Conservation (phyloP, 2,888 invertebrate species). For the Cheilosia vulpina region DNA sequence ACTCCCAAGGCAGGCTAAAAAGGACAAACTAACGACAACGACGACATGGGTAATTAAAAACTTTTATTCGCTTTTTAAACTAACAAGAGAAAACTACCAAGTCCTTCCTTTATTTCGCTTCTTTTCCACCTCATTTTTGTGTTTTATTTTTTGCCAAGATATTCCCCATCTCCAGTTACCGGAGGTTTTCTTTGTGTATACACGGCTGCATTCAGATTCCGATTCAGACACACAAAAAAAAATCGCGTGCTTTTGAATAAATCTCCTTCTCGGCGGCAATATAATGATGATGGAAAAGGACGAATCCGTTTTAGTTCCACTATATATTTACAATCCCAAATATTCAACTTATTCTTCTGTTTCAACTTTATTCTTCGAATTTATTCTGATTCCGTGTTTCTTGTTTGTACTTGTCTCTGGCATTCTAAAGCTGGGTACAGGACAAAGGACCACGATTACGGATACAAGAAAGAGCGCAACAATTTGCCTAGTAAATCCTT, state of each 20-base stretch:
- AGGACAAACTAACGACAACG: conserved; percentile 64
- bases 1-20: conserved; percentile 67
- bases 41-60: conserved; percentile 75
- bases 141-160: conserved; percentile 5
- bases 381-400: conserved; percentile 15
- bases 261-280: conserved; percentile 35
- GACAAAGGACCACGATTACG: background rate
- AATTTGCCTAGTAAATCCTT: conserved; percentile 57
- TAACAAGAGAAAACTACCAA: conserved; percentile 72
- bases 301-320: conserved; percentile 45
- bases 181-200: conserved; percentile 24
- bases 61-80: conserved; percentile 75
- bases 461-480: conserved; percentile 20
- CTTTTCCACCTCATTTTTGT: conserved; percentile 62
- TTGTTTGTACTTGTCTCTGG: conserved; percentile 1
- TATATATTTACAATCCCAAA: conserved; percentile 6
- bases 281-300: conserved; percentile 60
- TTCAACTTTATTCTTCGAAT: conserved; percentile 44
- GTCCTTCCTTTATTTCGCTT: conserved; percentile 62
- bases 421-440: conserved; percentile 21
- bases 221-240: conserved; percentile 28
- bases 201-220: conserved; percentile 52
- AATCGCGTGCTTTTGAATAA: conserved; percentile 63
- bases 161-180: conserved; percentile 14
- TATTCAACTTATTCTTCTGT: conserved; percentile 38